These are phyloP conservation scores for Illadopsis cleaveri DNA, from an alignment of 2,113 vertebrate genomes.

Conservation along the genomic window DNA sequence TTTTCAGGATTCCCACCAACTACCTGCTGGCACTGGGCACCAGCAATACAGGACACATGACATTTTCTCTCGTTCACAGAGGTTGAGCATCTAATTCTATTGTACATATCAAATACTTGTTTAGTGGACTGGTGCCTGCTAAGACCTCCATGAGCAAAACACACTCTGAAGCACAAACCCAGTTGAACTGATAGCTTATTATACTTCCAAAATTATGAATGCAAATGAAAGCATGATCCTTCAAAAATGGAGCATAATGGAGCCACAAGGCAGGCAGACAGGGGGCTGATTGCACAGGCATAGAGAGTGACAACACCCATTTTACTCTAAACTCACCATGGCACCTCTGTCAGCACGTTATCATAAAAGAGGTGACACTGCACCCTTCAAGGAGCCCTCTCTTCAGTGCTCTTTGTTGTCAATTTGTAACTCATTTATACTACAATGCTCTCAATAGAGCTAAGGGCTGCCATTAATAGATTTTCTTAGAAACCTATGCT, in stretches of 20 bases:
- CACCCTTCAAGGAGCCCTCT: background rate
- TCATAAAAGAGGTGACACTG: background rate
- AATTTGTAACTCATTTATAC: background rate
- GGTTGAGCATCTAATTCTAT: background rate
- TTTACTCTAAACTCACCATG: background rate
- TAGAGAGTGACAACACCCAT: background rate
- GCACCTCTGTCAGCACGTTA: background rate
- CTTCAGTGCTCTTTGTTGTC: background rate
- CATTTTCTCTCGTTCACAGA: background rate
- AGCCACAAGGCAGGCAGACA: background rate
- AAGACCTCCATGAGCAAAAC: background rate
- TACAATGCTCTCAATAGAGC: background rate
- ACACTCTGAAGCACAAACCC: background rate
- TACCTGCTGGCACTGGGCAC: background rate
- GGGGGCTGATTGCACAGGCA: background rate
- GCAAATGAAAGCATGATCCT: background rate
- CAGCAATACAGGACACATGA: background rate
- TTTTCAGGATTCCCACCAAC: background rate
- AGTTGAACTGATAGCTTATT: background rate
- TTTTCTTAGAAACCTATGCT: background rate
- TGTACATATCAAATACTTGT: background rate
- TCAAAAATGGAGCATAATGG: background rate
- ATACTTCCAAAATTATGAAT: background rate
- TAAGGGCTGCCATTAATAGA: background rate
- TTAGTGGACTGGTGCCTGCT: background rate